Conservation (phyloP, 1,140 invertebrate species). For the Marisa cornuarietis region DNA sequence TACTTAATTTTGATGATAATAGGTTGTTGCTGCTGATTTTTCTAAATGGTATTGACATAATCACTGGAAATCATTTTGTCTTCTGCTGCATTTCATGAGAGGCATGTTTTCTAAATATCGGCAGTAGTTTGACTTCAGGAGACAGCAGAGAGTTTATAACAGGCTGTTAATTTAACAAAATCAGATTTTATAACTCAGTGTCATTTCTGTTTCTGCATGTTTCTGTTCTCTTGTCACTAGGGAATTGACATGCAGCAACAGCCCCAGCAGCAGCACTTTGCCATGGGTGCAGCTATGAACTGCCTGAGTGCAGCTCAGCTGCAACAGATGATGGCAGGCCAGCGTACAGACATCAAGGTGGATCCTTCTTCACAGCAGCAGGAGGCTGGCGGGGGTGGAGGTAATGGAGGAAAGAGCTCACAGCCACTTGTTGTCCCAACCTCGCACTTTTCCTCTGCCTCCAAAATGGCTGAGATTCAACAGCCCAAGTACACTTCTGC, state of each 20-base stretch:
- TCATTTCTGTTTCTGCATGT: too few relatives aligned
- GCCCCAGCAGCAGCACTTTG: conserved; percentile 19
- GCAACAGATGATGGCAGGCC: conserved; percentile 21
- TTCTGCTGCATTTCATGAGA: too few relatives aligned
- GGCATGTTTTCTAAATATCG: too few relatives aligned
- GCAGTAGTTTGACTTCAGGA: too few relatives aligned
- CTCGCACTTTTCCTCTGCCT: conserved; percentile 20
- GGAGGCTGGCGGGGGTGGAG: not conserved
- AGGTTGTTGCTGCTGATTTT: too few relatives aligned
- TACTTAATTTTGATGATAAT: too few relatives aligned
- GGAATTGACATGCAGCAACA: conserved; percentile 8
- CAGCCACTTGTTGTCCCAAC: conserved; percentile 18
- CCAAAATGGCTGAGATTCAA: conserved; percentile 17
- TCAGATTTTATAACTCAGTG: too few relatives aligned
- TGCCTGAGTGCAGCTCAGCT: conserved; percentile 16
- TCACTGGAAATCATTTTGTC: too few relatives aligned
- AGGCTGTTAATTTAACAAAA: too few relatives aligned
- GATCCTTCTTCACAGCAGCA: conserved; percentile 15
- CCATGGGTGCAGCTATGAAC: conserved; percentile 23
- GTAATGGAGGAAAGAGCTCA: conserved; percentile 6
- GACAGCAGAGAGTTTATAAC: too few relatives aligned
- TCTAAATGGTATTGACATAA: too few relatives aligned
- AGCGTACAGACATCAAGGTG: conserved; percentile 8
- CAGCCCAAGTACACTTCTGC: conserved; percentile 21
- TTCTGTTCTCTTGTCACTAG: too few relatives aligned